A percentile compares a stretch with the other conserved stretches of the same genome.
Evolutionary conservation across 2,797 vertebrate species (phyloP).

Genomic region (Gymnoscopelus microlampas): DNA sequence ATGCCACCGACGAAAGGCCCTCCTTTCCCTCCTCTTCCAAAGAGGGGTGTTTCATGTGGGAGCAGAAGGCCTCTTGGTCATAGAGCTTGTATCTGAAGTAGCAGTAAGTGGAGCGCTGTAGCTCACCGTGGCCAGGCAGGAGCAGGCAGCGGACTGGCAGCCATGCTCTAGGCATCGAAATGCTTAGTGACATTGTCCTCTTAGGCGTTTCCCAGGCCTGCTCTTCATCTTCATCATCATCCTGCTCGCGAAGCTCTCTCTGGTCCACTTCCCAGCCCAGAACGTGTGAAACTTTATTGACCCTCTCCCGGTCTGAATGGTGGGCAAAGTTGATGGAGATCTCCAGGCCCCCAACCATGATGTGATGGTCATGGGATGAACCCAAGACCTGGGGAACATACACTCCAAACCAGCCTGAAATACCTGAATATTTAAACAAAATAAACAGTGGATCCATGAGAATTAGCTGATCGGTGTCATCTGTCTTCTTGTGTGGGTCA

Average conservation of each 20-base stretch:
- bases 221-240: conserved; percentile 51
- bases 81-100: conserved; percentile 94
- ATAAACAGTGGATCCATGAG: conserved; percentile 6
- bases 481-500: neutral
- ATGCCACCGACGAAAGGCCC: conserved; percentile 76
- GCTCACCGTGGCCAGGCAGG: conserved; percentile 79
- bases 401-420: conserved; percentile 93
- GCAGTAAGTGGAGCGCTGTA: conserved; percentile 85
- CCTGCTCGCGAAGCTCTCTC: conserved; percentile 18
- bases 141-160: conserved; percentile 87
- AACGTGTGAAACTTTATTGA: conserved; percentile 83
- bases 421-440: conserved; percentile 75
- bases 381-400: conserved; percentile 65
- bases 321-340: conserved; percentile 87
- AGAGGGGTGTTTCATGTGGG: conserved; percentile 84
- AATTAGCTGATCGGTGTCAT: neutral
- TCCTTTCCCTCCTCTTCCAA: conserved; percentile 58
- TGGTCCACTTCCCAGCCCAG: conserved; percentile 82
- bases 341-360: conserved; percentile 90
- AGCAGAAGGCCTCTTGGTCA: conserved; percentile 85
- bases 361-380: conserved; percentile 62
- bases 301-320: conserved; percentile 85
- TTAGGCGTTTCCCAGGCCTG: conserved; percentile 38
- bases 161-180: conserved; percentile 88
- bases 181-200: conserved; percentile 67